Conservation (phyloP, 2,797 vertebrate genomes). For the Erithacus rubecula region DNA sequence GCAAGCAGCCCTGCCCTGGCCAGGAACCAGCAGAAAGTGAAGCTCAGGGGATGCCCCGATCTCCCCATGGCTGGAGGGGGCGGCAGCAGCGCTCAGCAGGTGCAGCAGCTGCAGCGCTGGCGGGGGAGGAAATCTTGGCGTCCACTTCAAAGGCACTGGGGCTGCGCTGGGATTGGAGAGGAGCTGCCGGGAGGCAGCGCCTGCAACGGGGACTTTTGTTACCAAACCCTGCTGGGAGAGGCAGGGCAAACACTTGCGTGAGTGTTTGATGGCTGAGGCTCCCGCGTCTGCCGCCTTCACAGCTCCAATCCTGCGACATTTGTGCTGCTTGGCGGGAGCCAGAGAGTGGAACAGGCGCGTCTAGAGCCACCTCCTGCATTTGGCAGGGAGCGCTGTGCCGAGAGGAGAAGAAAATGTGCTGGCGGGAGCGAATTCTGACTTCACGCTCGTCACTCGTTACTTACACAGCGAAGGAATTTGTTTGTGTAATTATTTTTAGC, state of each 20-base stretch:
- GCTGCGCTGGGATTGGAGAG: neutral
- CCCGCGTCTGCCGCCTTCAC: slow-evolving; percentile 45
- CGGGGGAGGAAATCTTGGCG: neutral
- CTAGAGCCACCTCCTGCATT: slow-evolving; percentile 16
- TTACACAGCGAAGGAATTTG: slow-evolving; percentile 11
- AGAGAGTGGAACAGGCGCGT: neutral
- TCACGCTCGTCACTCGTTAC: neutral
- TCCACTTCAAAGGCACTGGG: slow-evolving; percentile 1
- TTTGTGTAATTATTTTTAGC: slow-evolving; percentile 33
- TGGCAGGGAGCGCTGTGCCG: neutral
- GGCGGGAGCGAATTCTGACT: slow-evolving; percentile 21
- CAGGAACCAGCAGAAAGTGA: neutral
- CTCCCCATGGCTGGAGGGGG: fast-evolving
- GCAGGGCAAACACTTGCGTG: slow-evolving; percentile 43
- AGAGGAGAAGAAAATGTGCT: slow-evolving; percentile 30
- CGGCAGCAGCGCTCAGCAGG: neutral
- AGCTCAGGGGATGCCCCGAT: fast-evolving
- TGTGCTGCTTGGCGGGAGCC: slow-evolving; percentile 21
- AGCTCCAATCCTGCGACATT: slow-evolving; percentile 9
- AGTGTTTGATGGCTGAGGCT: slow-evolving; percentile 17
- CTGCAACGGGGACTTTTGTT: slow-evolving; percentile 45
- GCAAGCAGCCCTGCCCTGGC: neutral
- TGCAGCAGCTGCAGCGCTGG: neutral
- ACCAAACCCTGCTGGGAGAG: slow-evolving; percentile 25
- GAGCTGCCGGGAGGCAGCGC: slow-evolving; percentile 21